Conservation (phyloP, 2,113 vertebrate species). For the Chloebia gouldiae region DNA sequence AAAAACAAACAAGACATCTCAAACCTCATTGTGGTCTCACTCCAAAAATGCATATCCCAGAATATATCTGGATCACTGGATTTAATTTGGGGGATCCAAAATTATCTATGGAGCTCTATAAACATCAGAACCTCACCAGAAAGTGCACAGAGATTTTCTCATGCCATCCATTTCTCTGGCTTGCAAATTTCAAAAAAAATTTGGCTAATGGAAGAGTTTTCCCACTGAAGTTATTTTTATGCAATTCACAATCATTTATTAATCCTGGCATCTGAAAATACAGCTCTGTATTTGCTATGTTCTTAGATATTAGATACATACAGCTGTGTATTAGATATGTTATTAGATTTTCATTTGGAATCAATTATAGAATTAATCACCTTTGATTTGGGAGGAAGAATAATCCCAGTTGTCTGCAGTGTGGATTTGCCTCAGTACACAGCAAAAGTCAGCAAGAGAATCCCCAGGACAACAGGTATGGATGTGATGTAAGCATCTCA, state of each 20-base stretch:
- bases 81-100: not conserved
- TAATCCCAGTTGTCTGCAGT: slow-evolving; percentile 19
- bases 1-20: not conserved
- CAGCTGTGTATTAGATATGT: slow-evolving; percentile 13
- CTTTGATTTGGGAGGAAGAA: slow-evolving; percentile 1
- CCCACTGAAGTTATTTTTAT: not conserved
- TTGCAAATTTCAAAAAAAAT: slow-evolving; percentile 8
- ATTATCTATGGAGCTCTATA: slow-evolving; percentile 9
- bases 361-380: not conserved
- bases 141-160: slow-evolving; percentile 3
- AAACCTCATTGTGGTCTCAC: not conserved
- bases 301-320: not conserved
- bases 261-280: slow-evolving; percentile 36
- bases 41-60: not conserved
- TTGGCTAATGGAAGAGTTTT: not conserved
- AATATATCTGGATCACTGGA: not conserved
- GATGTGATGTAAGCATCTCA: not conserved
- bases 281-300: slow-evolving; percentile 6
- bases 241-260: slow-evolving; percentile 9
- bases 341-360: slow-evolving; percentile 30
- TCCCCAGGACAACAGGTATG: slow-evolving; percentile 16
- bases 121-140: not conserved
- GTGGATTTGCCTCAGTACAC: not conserved
- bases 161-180: not conserved
- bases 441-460: not conserved